Percentiles rank a stretch among this genome's conserved stretches.
Evolutionary conservation across 1,140 invertebrate genomes (phyloP).

Genomic region (Prorops nasuta): DNA sequence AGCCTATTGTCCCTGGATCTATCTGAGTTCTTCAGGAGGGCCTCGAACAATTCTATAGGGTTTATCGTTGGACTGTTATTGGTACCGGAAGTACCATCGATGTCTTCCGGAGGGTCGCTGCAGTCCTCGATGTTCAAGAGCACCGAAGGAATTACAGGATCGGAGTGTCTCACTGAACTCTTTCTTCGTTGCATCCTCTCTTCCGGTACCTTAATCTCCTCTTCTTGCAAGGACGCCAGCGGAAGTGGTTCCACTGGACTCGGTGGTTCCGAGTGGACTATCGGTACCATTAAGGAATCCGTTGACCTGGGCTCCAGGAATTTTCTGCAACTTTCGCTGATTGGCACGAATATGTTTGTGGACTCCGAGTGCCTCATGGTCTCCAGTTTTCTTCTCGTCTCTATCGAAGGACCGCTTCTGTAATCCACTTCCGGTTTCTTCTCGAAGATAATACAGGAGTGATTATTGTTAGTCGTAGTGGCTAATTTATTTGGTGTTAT

Average conservation of each 20-base stretch:
- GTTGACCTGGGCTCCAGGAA: slow-evolving; percentile 28
- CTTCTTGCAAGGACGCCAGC: slow-evolving; percentile 24
- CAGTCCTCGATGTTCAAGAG: slow-evolving; percentile 43
- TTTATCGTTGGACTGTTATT: slow-evolving; percentile 12
- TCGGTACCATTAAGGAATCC: slow-evolving; percentile 35
- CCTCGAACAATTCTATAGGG: slow-evolving; percentile 14
- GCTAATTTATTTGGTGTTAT: slow-evolving; percentile 39
- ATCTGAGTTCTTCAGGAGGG: slow-evolving; percentile 26
- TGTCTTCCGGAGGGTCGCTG: slow-evolving; percentile 9
- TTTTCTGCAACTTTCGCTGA: slow-evolving; percentile 10
- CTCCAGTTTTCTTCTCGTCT: slow-evolving; percentile 20
- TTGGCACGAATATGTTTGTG: slow-evolving; percentile 24
- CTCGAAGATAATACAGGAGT: too few species aligned
- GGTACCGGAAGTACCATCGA: not conserved
- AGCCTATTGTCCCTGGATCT: slow-evolving; percentile 16
- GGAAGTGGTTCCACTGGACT: slow-evolving; percentile 43
- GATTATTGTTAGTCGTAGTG: slow-evolving; percentile 4
- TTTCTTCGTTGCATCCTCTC: slow-evolving; percentile 17
- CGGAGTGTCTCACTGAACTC: slow-evolving; percentile 38
- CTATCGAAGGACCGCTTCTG: slow-evolving; percentile 14
- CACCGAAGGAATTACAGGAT: slow-evolving; percentile 41
- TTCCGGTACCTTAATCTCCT: slow-evolving; percentile 11
- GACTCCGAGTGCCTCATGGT: slow-evolving; percentile 32
- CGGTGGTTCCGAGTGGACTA: slow-evolving; percentile 46
- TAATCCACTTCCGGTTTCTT: too few species aligned